Base-by-base conservation (phyloP, 2,888 invertebrate genomes). In the Drepanosiphum platanoidis region DNA sequence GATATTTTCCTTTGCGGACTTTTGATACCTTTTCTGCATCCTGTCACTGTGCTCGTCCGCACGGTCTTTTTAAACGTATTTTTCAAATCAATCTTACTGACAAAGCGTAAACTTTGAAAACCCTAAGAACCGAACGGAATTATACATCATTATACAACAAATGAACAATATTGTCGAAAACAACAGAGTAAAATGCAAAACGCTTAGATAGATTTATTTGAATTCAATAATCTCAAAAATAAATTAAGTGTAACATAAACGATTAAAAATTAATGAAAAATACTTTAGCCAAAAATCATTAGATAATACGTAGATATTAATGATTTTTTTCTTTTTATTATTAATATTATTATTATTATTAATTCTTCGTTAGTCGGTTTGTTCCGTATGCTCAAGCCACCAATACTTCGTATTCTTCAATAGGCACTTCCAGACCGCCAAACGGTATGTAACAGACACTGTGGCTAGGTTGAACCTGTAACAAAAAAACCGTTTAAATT, bases 371-470 rank as follows among this genome's bases (percentile, higher is more conserved):
- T 30, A 1, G 36, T 46, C 15, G 30, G 39, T 71, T 36, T 30
- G 11, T 52, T 52, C 9, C 30, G 4, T 71, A 15, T 18, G 7
- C 66, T 80, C 64, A 87, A 36, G 77, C 71, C 5, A 88, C 87
- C 72, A 96, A 93, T 88, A 96, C 91, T 91, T 96, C 96, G 89
- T 94, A 96, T 79, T 95, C 94, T n/a, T 92, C 92, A 91, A 93
- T 95, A 77, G 93, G 93, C 86, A 95, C 90, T 89, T 96, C 96
- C 88, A 93, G 92, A 70, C 96, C 96, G 0, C 91, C 95, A 89
- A 93, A 96, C 22, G 96, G 93, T 90, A 96, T 95, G 92, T 96
- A 96, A 89, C 94, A 93, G 82, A 93, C 93, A 39, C 92, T 94
- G 89, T 96, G 96, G 13, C 95, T 95, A 61, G 94, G 93, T 88